Conservation (phyloP, 2,888 invertebrate species). For the Mimas tiliae region DNA sequence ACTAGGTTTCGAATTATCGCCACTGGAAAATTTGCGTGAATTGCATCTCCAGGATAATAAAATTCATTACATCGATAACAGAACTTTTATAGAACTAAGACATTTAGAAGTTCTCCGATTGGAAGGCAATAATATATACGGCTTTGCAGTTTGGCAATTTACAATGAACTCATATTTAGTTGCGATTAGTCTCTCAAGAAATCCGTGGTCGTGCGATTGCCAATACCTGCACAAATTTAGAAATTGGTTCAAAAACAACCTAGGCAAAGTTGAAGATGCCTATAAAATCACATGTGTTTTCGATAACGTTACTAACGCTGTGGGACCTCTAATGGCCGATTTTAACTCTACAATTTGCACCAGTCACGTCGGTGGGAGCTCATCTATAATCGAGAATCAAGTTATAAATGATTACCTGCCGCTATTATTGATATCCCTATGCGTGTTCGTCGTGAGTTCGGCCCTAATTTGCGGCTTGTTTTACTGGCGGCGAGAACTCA, state of each 20-base stretch:
- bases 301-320: slow-evolving; percentile 88
- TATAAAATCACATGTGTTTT: slow-evolving; percentile 90
- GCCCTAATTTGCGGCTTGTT: slow-evolving; percentile 91
- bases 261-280: slow-evolving; percentile 92
- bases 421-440: slow-evolving; percentile 90
- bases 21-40: slow-evolving; percentile 92
- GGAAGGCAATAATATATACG: slow-evolving; percentile 92
- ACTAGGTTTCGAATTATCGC: slow-evolving; percentile 92
- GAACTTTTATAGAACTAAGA: slow-evolving; percentile 92
- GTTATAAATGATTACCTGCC: slow-evolving; percentile 93
- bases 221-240: slow-evolving; percentile 91
- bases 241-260: slow-evolving; percentile 91
- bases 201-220: slow-evolving; percentile 97
- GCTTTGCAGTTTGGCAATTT: slow-evolving; percentile 95
- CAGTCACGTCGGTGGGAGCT: slow-evolving; percentile 88
- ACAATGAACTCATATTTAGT: slow-evolving; percentile 92
- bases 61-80: slow-evolving; percentile 92
- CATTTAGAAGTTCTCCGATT: slow-evolving; percentile 93
- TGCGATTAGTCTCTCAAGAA: slow-evolving; percentile 92
- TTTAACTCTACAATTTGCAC: slow-evolving; percentile 92
- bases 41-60: slow-evolving; percentile 94
- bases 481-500: slow-evolving; percentile 91
- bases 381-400: slow-evolving; percentile 89
- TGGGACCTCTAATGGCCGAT: slow-evolving; percentile 89
- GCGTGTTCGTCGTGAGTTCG: slow-evolving; percentile 90